A percentile compares a stretch with the other conserved stretches of the same genome.
phyloP scores from a whole-genome alignment of 2,797 vertebrate species.

The Acrocephalus scirpaceus region DNA sequence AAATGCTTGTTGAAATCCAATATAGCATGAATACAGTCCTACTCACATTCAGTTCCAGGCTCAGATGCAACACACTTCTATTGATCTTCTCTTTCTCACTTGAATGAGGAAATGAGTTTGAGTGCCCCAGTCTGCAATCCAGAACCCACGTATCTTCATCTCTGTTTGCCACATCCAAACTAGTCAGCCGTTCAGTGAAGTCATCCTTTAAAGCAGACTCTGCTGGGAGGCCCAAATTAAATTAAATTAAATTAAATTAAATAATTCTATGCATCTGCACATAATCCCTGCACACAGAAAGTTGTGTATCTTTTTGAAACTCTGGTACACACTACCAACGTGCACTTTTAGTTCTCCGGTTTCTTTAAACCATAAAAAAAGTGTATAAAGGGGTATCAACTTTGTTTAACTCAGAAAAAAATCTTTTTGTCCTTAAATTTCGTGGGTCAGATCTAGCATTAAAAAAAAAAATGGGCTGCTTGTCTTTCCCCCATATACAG shows the following conservation, averaged over 20 bases:
- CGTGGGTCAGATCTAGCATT: background rate
- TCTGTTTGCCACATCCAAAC: conserved; percentile 61
- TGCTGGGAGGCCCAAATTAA: conserved; percentile 50
- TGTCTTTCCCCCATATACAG: background rate
- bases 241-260: background rate
- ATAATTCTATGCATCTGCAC: background rate
- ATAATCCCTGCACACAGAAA: background rate
- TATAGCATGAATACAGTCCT: background rate
- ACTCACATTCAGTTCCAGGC: conserved; percentile 79
- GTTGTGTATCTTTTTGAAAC: background rate
- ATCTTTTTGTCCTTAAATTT: background rate
- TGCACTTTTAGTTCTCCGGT: background rate
- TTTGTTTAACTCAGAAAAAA: background rate
- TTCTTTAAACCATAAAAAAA: background rate
- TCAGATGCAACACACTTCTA: conserved; percentile 68
- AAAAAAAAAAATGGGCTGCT: background rate
- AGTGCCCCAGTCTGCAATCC: conserved; percentile 64
- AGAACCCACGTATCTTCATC: conserved; percentile 68
- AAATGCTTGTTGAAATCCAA: background rate
- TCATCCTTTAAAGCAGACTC: conserved; percentile 68
- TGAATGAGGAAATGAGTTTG: conserved; percentile 47
- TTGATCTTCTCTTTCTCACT: conserved; percentile 70
- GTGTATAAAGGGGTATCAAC: background rate
- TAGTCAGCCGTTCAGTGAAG: conserved; percentile 59
- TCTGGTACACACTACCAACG: background rate